Evolutionary conservation across 2,888 invertebrate genomes (phyloP), one percentile per base, ranked within the genome.

Genomic region (Caenorhabditis wallacei): DNA sequence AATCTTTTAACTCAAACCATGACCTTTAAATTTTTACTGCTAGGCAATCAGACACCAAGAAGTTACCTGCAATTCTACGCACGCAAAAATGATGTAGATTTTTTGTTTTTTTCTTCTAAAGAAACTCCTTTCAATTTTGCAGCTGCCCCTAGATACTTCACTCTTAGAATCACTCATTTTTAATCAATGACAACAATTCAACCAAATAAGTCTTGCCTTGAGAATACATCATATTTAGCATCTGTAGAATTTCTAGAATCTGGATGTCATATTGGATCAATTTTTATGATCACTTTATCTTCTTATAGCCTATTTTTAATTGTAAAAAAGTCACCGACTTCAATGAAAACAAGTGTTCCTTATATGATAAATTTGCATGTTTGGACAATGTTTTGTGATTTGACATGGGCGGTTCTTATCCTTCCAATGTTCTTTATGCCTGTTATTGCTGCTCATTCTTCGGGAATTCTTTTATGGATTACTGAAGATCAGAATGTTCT

Each of bases 351-450:
- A 16, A 20, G 37, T 11, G 63, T 71, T 43, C 66, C 71, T 10
- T 80, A 66, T 22, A 66, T 80, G 71, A 56, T 79, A 3, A 71
- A 80, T 57, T n/a, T 71, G 46, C 54, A 63, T 48, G 5, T 71
- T 26, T 51, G 48, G 53, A 71, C 71, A 20, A 61, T 66, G 64
- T 10, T 69, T n/a, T 71, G 71, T 18, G 79, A 80, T 57, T 66
- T 72, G 10, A 80, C 61, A 35, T 61, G 51, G 57, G 57, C 56
- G 1, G 59, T 53, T 24, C 1, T 72, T 8, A 24, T 72, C 11
- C 37, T 72, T 51, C 71, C 71, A 1, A 71, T 59, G 71, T 59
- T 71, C 24, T 71, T 71, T n/a, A 37, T 59, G 48, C 71, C 71
- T 10, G 48, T 71, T 10, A 59, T 71, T n/a, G 71, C 37, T n/a